Conservation (phyloP, 2,113 vertebrate genomes). For the Ophthalmolycus amberensis region DNA sequence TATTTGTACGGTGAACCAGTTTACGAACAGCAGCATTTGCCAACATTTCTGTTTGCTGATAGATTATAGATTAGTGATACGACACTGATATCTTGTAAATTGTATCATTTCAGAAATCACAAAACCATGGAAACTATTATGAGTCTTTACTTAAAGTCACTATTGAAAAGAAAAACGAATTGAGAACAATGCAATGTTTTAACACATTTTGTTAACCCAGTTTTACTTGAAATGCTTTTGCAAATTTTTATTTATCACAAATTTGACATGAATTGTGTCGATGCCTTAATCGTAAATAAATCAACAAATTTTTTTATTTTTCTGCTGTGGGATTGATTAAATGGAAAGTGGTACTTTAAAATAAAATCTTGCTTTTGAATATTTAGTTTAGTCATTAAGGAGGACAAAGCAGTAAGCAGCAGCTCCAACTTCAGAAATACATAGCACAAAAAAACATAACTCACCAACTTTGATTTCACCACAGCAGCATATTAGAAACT, state of each 20-base stretch:
- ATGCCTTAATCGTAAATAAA: slow-evolving; percentile 38
- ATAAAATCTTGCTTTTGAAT: slow-evolving; percentile 14
- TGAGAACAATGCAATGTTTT: neutral
- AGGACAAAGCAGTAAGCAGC: too few relatives aligned
- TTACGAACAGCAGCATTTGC: neutral
- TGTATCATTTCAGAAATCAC: neutral
- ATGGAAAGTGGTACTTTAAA: neutral
- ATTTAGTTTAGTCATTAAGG: neutral
- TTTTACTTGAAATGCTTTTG: neutral
- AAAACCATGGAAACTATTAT: neutral
- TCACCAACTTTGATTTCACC: too few relatives aligned
- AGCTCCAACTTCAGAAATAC: too few relatives aligned
- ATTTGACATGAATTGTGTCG: slow-evolving; percentile 5
- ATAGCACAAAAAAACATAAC: too few relatives aligned
- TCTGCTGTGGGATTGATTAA: slow-evolving; percentile 3
- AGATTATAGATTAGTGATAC: neutral
- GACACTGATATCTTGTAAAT: neutral
- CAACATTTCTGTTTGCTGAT: neutral
- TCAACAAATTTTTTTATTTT: slow-evolving; percentile 28
- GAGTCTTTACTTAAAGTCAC: neutral
- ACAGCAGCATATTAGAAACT: too few relatives aligned
- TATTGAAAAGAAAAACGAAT: neutral
- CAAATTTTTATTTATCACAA: slow-evolving; percentile 5
- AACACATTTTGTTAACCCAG: neutral
- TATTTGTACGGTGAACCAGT: neutral